Evolutionary conservation across 2,888 invertebrate species (phyloP).

Genomic region (Polyommatus icarus): DNA sequence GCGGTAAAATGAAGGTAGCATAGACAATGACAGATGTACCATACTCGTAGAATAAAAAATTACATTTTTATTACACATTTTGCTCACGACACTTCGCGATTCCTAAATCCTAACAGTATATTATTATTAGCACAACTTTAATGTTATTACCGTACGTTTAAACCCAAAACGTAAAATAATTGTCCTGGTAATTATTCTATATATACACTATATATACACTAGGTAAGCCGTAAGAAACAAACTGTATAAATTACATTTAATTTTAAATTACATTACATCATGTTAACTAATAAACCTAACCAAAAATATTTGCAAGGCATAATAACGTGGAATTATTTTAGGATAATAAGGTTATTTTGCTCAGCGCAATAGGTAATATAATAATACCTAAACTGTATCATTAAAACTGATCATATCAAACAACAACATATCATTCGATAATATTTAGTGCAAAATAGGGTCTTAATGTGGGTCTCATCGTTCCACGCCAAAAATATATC

Average conservation of each 20-base stretch:
- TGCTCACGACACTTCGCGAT: too few relatives aligned
- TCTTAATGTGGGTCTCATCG: too few relatives aligned
- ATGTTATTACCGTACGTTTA: not conserved
- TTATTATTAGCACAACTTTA: not conserved
- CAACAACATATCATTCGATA: not conserved
- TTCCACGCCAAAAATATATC: too few relatives aligned
- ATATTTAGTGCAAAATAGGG: not conserved
- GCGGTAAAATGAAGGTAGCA: too few relatives aligned
- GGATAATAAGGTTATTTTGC: not conserved
- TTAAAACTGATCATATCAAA: not conserved
- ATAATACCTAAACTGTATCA: not conserved
- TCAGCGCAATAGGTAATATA: not conserved
- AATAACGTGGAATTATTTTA: not conserved
- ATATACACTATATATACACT: not conserved
- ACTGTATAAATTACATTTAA: not conserved
- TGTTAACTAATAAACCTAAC: not conserved
- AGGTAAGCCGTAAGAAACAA: not conserved
- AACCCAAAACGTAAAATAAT: not conserved
- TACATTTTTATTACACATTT: too few relatives aligned
- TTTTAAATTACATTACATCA: not conserved
- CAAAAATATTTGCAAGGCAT: not conserved
- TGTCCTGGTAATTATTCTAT: not conserved
- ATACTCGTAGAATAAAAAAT: too few relatives aligned
- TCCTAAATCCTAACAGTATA: too few relatives aligned
- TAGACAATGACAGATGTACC: too few relatives aligned